Conservation (phyloP, 2,888 invertebrate genomes). For the Synanthedon andrenaeformis region DNA sequence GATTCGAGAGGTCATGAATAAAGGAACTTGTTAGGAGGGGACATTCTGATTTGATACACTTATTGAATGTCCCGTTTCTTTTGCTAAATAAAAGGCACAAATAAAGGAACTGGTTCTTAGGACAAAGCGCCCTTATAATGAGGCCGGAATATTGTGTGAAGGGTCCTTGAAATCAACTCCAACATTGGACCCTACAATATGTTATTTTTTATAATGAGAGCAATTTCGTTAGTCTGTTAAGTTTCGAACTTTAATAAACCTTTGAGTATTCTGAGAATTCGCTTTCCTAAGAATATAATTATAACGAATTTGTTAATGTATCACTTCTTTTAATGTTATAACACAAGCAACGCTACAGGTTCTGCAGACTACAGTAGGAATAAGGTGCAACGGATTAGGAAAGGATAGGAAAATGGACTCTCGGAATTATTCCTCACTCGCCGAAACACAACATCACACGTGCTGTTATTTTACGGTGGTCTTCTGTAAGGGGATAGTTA, state of each 20-base stretch:
- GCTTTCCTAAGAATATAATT: no score
- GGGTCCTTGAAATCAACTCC: constrained; percentile 52
- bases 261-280: no score
- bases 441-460: no score
- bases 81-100: constrained; percentile 41
- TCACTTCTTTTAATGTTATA: no score
- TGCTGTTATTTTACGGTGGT: no score
- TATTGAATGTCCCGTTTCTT: constrained; percentile 55
- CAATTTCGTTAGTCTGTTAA: constrained; percentile 13
- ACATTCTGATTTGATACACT: constrained; percentile 65
- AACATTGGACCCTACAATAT: constrained; percentile 49
- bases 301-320: no score
- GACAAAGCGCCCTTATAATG: constrained; percentile 69
- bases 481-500: no score
- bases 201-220: constrained; percentile 46
- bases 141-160: constrained; percentile 64
- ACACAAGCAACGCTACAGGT: no score
- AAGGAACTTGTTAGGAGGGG: constrained; percentile 44
- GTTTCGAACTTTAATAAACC: background rate
- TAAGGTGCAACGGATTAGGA: no score
- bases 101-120: constrained; percentile 65
- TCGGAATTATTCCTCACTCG: no score
- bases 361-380: no score
- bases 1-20: constrained; percentile 54
- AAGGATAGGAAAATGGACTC: no score